Evolutionary conservation across 2,797 vertebrate species (phyloP).

Genomic region (Acipenser oxyrinchus): DNA sequence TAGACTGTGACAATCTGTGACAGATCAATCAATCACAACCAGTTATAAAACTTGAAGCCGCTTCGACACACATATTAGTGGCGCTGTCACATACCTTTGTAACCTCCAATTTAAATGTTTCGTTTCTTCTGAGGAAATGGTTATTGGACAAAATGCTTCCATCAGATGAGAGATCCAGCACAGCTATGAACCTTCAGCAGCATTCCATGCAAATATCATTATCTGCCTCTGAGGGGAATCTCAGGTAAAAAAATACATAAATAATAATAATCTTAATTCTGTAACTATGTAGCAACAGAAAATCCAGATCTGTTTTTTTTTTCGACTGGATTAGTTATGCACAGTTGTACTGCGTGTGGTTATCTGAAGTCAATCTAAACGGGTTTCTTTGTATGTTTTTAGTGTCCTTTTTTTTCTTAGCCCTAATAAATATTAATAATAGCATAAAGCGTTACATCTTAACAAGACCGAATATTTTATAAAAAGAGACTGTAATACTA

Average conservation of each 20-base stretch:
- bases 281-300: background rate
- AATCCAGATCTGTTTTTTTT: background rate
- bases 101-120: background rate
- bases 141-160: background rate
- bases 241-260: background rate
- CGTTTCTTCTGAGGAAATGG: background rate
- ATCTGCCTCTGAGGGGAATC: background rate
- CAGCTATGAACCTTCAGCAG: background rate
- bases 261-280: background rate
- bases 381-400: background rate
- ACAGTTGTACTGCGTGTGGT: no score
- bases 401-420: background rate
- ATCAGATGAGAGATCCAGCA: background rate
- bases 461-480: no score
- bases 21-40: no score
- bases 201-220: background rate
- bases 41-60: no score
- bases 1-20: background rate
- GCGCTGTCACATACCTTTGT: background rate
- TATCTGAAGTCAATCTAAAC: constrained; percentile 3
- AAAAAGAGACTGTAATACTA: no score
- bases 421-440: background rate
- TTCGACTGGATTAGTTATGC: no score
- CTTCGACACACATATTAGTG: no score
- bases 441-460: no score